Evolutionary conservation across 1,140 invertebrate species (phyloP).

Genomic region (Megathymus violae): DNA sequence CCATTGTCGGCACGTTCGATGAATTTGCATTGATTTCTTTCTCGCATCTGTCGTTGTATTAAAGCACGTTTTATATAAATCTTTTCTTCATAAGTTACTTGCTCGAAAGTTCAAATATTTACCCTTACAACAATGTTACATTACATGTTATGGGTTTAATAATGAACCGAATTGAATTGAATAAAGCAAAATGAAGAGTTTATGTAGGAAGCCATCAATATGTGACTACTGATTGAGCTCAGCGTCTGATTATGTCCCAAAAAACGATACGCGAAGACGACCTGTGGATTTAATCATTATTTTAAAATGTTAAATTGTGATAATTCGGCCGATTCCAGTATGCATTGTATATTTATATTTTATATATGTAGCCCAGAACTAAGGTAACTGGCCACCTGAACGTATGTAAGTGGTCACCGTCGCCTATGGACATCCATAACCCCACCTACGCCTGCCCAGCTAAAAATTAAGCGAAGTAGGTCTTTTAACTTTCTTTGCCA

Average conservation of each 20-base stretch:
- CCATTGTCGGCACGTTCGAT: slow-evolving; percentile 54
- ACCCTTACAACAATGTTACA: too few relatives aligned
- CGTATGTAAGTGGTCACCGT: too few relatives aligned
- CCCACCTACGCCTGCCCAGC: too few relatives aligned
- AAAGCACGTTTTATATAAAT: background rate
- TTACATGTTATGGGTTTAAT: too few relatives aligned
- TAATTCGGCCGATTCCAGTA: too few relatives aligned
- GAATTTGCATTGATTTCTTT: slow-evolving; percentile 52
- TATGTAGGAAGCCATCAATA: background rate
- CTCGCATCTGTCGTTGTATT: slow-evolving; percentile 10
- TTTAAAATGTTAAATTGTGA: background rate
- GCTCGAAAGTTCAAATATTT: too few relatives aligned
- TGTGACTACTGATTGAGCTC: slow-evolving; percentile 15
- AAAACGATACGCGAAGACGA: background rate
- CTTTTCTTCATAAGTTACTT: background rate
- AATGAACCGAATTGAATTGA: slow-evolving; percentile 1
- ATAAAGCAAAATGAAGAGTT: background rate
- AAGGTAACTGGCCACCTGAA: too few relatives aligned
- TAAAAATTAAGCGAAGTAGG: too few relatives aligned
- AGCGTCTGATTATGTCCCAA: slow-evolving; percentile 1
- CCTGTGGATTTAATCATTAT: background rate
- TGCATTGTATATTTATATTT: too few relatives aligned
- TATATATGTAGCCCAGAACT: too few relatives aligned
- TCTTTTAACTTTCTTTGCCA: too few relatives aligned
- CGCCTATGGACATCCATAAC: too few relatives aligned